Conservation (phyloP, 2,113 vertebrate genomes). For the Marmota monax region DNA sequence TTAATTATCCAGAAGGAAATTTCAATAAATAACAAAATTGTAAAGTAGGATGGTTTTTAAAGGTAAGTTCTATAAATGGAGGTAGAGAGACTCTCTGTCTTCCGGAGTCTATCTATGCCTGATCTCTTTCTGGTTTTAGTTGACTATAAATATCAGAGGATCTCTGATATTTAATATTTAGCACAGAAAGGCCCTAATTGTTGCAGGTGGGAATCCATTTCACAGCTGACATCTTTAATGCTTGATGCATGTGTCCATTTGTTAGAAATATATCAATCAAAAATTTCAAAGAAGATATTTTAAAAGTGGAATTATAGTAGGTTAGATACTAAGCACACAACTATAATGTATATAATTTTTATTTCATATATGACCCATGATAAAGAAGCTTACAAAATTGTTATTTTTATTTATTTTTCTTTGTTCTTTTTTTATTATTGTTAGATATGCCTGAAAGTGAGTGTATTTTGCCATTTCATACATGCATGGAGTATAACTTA, state of each 20-base stretch:
- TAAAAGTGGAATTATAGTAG: conserved; percentile 53
- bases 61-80: background rate
- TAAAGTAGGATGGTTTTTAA: conserved; percentile 9
- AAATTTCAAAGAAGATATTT: conserved; percentile 50
- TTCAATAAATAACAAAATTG: background rate
- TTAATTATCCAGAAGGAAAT: background rate
- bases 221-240: conserved; percentile 42
- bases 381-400: background rate
- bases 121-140: background rate
- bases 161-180: conserved; percentile 39
- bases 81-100: background rate
- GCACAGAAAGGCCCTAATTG: conserved; percentile 33
- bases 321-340: conserved; percentile 43
- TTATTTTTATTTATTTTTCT: no score
- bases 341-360: conserved; percentile 32
- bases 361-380: background rate
- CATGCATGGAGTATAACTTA: no score
- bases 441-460: no score
- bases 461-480: no score
- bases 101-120: background rate
- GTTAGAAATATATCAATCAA: conserved; percentile 65
- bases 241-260: conserved; percentile 39
- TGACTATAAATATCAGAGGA: background rate
- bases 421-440: no score
- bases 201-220: conserved; percentile 64